Base-by-base conservation (phyloP, 2,888 invertebrate species). In the Scelioninae gen. 2 region DNA sequence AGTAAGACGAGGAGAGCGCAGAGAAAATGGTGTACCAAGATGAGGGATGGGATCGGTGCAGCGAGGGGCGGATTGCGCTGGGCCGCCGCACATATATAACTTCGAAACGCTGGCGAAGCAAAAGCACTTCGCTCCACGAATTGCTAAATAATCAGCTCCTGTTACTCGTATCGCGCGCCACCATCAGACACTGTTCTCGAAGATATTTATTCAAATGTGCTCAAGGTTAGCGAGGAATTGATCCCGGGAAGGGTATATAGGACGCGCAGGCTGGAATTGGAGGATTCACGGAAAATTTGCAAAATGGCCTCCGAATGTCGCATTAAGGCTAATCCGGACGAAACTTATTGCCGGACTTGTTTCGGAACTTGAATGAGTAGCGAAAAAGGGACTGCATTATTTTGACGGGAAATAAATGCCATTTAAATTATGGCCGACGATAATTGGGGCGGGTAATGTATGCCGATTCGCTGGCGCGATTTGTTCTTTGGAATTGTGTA, bases 91-190 rank as follows among this genome's bases (percentile, higher is more conserved):
- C 67, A 76, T 76, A 73, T 68, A 65, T 73, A 73, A 68, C 53
- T 25, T 43, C 65, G 70, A 79, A 80, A 78, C 55, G 78, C 77
- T 78, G 73, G 73, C 76, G 75, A 77, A 75, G 77, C 78, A 70
- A 78, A 79, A 81, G 75, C 73, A 69, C 63, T 68, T 57, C 50
- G 73, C 76, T 77, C 67, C 63, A 73, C 72, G 76, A 78, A 80
- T 79, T 76, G 74, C 77, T 75, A 80, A 80, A 79, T 81, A 80
- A 81, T 81, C 78, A 79, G 75, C 76, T 74, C 75, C 68, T 72
- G 39, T 68, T 67, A 76, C 60, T 75, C 73, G 63, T 76, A 78
- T 77, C 76, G 68, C 74, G 41, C 15, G 25, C 45, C 58, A 48
- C 28, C 65, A 67, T 63, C 64, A 52, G 35, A 65, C 63, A 57